Evolutionary conservation across 1,140 invertebrate genomes (phyloP).

Genomic region (Meloidogyne exigua): DNA sequence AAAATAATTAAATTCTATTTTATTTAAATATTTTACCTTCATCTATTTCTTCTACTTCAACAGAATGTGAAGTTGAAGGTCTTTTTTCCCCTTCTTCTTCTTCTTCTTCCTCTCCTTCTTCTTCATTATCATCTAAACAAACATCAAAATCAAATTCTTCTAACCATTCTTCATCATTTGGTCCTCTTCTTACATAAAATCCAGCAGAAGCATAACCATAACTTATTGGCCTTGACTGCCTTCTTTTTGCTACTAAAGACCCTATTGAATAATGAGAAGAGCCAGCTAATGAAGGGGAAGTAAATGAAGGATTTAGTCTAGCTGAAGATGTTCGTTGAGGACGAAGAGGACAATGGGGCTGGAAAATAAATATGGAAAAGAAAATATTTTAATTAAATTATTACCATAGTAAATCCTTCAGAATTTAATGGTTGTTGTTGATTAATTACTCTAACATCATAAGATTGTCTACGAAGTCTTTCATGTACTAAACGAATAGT

Average conservation of each 20-base stretch:
- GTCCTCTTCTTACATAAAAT: not conserved
- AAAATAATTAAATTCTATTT: not conserved
- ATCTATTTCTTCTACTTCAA: not conserved
- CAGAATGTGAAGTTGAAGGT: constrained; percentile 5
- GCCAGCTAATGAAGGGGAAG: not conserved
- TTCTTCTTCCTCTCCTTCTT: not conserved
- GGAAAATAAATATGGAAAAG: too few species aligned
- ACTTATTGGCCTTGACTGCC: not conserved
- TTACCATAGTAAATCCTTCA: not conserved
- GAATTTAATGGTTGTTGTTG: not conserved
- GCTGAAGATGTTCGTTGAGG: not conserved
- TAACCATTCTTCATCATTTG: not conserved
- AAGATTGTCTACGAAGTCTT: not conserved
- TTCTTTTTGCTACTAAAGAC: constrained; percentile 1
- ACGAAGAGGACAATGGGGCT: not conserved
- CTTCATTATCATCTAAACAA: not conserved
- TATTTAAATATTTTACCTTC: not conserved
- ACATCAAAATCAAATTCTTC: constrained; percentile 8
- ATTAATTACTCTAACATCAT: not conserved
- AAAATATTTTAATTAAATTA: not conserved
- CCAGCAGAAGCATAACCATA: constrained; percentile 17
- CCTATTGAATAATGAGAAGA: constrained; percentile 4
- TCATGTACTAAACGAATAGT: constrained; percentile 4
- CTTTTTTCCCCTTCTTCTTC: not conserved
- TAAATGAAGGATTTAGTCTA: not conserved